Conservation (phyloP, 2,113 vertebrate genomes). For the Neoarius graeffei region DNA sequence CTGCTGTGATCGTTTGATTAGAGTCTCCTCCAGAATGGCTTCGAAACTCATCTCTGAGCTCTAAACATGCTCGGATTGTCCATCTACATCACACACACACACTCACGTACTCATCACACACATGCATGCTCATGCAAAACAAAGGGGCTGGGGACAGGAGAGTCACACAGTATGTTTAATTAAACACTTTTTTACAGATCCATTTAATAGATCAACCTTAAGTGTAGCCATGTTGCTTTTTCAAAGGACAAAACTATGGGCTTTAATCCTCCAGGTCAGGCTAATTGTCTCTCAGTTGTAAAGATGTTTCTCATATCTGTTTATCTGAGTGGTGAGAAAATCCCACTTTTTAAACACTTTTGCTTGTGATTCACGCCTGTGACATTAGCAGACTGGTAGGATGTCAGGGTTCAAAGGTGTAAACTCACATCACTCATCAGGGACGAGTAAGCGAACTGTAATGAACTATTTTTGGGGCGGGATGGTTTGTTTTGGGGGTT, state of each 20-base stretch:
- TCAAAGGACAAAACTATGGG: neutral
- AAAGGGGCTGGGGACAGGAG: neutral
- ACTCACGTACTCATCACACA: neutral
- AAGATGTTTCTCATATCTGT: neutral
- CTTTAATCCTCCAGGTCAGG: neutral
- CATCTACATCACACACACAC: constrained; percentile 32
- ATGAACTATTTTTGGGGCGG: no score
- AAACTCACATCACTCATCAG: neutral
- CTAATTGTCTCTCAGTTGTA: neutral
- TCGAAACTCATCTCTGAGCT: constrained; percentile 83
- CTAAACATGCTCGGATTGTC: constrained; percentile 61
- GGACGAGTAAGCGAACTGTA: neutral
- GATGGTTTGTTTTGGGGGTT: no score
- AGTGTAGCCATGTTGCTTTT: neutral
- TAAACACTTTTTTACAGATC: neutral
- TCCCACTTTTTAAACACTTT: no score
- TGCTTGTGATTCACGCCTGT: neutral
- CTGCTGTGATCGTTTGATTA: constrained; percentile 94
- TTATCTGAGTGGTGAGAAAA: neutral
- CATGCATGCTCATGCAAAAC: neutral
- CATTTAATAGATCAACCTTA: neutral
- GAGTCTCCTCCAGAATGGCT: constrained; percentile 83
- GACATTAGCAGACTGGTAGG: neutral
- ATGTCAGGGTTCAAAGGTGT: neutral
- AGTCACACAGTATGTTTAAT: neutral